These are phyloP conservation scores for Drosophila parvula DNA, from an alignment of 1,140 invertebrate genomes.

Conservation along the genomic window DNA sequence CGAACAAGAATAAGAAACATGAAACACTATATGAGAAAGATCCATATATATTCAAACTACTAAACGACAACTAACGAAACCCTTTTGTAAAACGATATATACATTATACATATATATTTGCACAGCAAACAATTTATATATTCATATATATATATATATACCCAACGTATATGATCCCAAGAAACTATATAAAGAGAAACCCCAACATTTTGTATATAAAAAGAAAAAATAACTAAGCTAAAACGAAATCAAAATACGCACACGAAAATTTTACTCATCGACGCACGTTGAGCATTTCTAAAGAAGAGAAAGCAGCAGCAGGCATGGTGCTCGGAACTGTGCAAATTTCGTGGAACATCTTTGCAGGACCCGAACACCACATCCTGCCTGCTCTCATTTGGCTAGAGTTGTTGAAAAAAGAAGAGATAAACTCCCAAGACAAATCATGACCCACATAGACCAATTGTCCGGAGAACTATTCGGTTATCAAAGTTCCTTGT, in stretches of 20 bases:
- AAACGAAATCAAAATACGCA: constrained; percentile 72
- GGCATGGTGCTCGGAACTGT: not conserved
- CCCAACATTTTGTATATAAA: constrained; percentile 78
- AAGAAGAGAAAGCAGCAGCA: constrained; percentile 1
- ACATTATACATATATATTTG: constrained; percentile 82
- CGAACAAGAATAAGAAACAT: constrained; percentile 11
- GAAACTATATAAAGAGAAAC: constrained; percentile 36
- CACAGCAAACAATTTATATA: constrained; percentile 79
- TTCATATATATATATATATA: constrained; percentile 51
- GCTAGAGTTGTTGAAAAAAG: not conserved
- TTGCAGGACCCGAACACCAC: constrained; percentile 12
- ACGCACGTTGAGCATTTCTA: constrained; percentile 12
- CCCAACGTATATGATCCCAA: constrained; percentile 60
- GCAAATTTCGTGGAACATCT: constrained; percentile 76
- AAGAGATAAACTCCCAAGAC: constrained; percentile 43
- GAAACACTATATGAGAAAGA: constrained; percentile 32
- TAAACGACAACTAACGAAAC: constrained; percentile 74
- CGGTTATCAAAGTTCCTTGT: not conserved
- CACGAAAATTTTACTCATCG: constrained; percentile 70
- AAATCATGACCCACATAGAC: constrained; percentile 81
- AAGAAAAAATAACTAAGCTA: constrained; percentile 56
- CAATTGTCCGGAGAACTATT: constrained; percentile 32
- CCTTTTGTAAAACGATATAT: constrained; percentile 79
- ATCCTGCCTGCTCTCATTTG: constrained; percentile 1
- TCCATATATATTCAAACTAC: constrained; percentile 48